A percentile compares a stretch with the other conserved stretches of the same genome.
Evolutionary conservation across 2,797 vertebrate genomes (phyloP).

Genomic region (Trachops cirrhosus): DNA sequence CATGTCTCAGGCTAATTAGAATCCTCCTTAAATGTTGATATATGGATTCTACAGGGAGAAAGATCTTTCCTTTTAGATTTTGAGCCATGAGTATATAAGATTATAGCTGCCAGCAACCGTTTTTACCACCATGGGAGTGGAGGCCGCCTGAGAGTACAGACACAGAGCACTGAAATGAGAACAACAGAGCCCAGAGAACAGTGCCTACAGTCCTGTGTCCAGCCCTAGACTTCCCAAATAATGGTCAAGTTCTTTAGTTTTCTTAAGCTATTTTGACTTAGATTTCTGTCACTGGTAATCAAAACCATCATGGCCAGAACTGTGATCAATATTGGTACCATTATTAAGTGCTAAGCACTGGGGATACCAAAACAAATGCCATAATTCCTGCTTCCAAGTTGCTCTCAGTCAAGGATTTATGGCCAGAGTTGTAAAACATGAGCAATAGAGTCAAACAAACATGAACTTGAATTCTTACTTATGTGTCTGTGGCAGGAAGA

Average conservation of each 20-base stretch:
- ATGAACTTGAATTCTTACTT: not conserved
- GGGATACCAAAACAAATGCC: not conserved
- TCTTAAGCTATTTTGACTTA: not conserved
- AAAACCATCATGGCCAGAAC: not conserved
- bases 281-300: not conserved
- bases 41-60: not conserved
- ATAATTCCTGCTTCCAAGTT: not conserved
- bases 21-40: not conserved
- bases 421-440: not conserved
- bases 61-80: not conserved
- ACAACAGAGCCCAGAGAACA: not conserved
- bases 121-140: not conserved
- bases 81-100: not conserved
- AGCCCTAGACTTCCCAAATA: not conserved
- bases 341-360: not conserved
- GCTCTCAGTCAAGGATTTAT: not conserved
- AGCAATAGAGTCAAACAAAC: not conserved
- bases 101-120: not conserved
- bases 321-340: not conserved
- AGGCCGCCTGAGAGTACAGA: not conserved
- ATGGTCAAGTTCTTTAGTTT: not conserved
- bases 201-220: fast-evolving
- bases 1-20: not conserved
- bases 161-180: not conserved
- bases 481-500: not conserved